phyloP scores from a whole-genome alignment of 1,140 invertebrate species.

The Trachymyrmex septentrionalis region DNA sequence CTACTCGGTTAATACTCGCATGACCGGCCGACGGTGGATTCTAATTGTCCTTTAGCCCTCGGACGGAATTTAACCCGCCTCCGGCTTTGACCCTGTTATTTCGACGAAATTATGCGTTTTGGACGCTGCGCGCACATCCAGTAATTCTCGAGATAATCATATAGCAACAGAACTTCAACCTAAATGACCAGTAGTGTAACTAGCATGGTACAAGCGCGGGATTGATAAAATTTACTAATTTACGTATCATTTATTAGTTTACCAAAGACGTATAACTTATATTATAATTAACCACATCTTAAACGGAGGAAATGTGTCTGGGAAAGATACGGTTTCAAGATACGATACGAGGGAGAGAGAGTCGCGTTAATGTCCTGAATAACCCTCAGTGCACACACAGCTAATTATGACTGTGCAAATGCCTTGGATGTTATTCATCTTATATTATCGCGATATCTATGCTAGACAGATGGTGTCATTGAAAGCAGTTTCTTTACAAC shows the following conservation, averaged over 20 bases:
- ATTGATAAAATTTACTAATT: conserved; percentile 20
- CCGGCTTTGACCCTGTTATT: conserved; percentile 59
- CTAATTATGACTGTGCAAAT: conserved; percentile 13
- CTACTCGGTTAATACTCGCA: conserved; percentile 38
- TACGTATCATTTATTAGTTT: conserved; percentile 4
- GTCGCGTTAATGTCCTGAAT: background rate
- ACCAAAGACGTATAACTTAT: background rate
- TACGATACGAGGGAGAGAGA: background rate
- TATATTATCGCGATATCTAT: background rate
- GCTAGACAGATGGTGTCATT: background rate
- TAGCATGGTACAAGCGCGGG: background rate
- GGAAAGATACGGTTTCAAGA: background rate
- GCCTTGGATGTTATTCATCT: background rate
- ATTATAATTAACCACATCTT: background rate
- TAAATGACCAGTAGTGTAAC: conserved; percentile 31
- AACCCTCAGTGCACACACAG: background rate
- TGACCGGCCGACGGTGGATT: conserved; percentile 13
- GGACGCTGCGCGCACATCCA: conserved; percentile 24
- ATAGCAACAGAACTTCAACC: conserved; percentile 27
- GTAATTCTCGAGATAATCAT: conserved; percentile 49
- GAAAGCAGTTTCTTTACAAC: background rate
- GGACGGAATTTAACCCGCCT: conserved; percentile 46
- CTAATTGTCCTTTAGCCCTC: conserved; percentile 51
- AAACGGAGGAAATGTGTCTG: background rate
- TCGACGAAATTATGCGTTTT: conserved; percentile 58